Evolutionary conservation across 2,888 invertebrate genomes (phyloP), one percentile per base, ranked within the genome.

Genomic region (Bellardia pandia): DNA sequence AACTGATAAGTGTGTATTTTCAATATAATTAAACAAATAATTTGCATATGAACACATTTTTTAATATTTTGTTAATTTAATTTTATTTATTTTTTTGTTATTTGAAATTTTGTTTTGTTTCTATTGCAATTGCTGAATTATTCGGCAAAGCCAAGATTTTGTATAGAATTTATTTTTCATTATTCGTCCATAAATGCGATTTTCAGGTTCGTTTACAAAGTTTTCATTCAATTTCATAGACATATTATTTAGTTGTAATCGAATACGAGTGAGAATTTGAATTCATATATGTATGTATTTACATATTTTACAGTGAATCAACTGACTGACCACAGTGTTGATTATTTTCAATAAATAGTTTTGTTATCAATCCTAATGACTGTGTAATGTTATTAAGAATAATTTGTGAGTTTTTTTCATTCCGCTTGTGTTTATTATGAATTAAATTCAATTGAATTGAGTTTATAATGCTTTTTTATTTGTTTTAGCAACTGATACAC

Each of bases 161-260:
- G 14, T 45, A 37, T 79, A 53, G 30, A 48, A 60, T 48, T 2
- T 86, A 23, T 56, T 14, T 69, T 53, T 42, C 51, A 68, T 60
- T 77, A 33, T 82, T 77, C 71, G 80, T 76, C 76, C 71, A 58
- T 76, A 69, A 23, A 64, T 58, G 66, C n/a, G 51, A 71, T 64
- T 33, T 72, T 86, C 71, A 86, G 76, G 80, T 86, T 72, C 85
- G 77, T 76, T 86, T 81, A 51, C 72, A 56, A 81, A 76, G 0
- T 37, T 71, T 58, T 8, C 37, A 51, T 53, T 16, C 5, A 42
- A 40, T 53, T 72, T 72, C 7, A 2, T n/a, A 23, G 23, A 23
- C 0, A 11, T 42, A 33, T 16, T 23, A 7, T 68, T 68, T 11
- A 48, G 51, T 51, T 75, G 75, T 40, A 75, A 82, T 40, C 51